These are phyloP conservation scores for Alectura lathami DNA, from an alignment of 2,113 vertebrate species.

Conservation along the genomic window DNA sequence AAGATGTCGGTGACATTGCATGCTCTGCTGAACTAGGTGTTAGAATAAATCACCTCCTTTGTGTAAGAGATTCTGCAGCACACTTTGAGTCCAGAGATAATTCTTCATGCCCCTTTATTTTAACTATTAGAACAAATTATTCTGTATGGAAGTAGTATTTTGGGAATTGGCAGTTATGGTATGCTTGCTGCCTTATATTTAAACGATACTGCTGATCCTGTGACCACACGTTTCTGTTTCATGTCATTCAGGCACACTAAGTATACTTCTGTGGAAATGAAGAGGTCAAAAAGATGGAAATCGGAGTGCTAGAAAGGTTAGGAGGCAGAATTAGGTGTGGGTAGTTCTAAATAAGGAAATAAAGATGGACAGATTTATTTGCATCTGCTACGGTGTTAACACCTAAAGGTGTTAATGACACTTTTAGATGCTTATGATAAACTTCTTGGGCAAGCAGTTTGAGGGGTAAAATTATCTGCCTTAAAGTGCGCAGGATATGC, in stretches of 20 bases:
- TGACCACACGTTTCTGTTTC: neutral
- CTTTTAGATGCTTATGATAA: neutral
- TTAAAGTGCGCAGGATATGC: neutral
- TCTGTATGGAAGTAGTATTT: conserved; percentile 41
- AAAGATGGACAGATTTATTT: neutral
- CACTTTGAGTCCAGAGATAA: neutral
- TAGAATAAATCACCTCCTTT: neutral
- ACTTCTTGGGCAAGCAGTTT: neutral
- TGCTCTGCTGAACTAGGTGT: neutral
- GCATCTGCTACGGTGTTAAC: neutral
- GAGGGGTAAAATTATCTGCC: neutral
- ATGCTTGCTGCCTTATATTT: neutral
- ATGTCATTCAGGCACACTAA: neutral
- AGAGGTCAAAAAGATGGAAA: neutral
- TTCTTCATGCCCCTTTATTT: neutral
- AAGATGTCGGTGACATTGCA: neutral
- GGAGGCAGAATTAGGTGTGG: neutral
- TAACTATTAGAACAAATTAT: neutral
- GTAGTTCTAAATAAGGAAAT: neutral
- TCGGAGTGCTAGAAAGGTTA: neutral
- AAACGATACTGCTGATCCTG: neutral
- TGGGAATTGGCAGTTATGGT: neutral
- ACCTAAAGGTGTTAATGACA: neutral
- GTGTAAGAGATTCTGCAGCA: neutral
- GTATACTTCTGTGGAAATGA: neutral